These are phyloP conservation scores for Ceratosolen solmsi DNA, from an alignment of 1,140 invertebrate genomes.

Conservation along the genomic window DNA sequence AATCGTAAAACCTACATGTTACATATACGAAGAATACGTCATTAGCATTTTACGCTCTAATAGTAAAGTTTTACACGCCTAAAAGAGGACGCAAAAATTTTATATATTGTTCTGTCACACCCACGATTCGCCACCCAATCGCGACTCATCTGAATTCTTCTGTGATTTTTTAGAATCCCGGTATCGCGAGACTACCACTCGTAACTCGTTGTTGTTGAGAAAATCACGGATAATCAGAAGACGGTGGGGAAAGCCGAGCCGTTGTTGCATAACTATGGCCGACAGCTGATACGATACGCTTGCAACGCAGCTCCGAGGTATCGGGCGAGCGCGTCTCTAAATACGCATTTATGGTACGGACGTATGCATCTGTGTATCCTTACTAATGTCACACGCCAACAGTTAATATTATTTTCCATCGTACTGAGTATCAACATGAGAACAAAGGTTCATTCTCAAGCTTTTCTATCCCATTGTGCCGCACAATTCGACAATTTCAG, in stretches of 20 bases:
- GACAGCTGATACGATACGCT: constrained; percentile 34
- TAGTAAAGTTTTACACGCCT: not conserved
- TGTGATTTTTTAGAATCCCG: too few relatives aligned
- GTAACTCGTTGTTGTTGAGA: not conserved
- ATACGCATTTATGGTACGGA: not conserved
- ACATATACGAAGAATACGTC: constrained; percentile 22
- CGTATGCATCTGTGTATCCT: not conserved
- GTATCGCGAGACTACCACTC: too few relatives aligned
- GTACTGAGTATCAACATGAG: not conserved
- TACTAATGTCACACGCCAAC: not conserved
- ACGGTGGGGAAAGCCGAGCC: too few relatives aligned
- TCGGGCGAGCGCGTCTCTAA: too few relatives aligned
- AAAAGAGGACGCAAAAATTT: not conserved
- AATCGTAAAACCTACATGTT: not conserved
- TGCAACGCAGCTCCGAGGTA: too few relatives aligned
- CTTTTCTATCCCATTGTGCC: not conserved
- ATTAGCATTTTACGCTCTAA: constrained; percentile 26
- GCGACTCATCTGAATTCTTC: too few relatives aligned
- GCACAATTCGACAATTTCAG: not conserved
- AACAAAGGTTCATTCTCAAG: constrained; percentile 10
- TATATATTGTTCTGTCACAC: constrained; percentile 23
- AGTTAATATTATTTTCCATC: not conserved
- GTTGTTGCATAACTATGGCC: too few relatives aligned
- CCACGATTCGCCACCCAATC: not conserved
- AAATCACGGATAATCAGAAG: too few relatives aligned